Evolutionary conservation across 2,888 invertebrate genomes (phyloP), one percentile per base, ranked within the genome.

Genomic region (Ochlodes sylvanus): DNA sequence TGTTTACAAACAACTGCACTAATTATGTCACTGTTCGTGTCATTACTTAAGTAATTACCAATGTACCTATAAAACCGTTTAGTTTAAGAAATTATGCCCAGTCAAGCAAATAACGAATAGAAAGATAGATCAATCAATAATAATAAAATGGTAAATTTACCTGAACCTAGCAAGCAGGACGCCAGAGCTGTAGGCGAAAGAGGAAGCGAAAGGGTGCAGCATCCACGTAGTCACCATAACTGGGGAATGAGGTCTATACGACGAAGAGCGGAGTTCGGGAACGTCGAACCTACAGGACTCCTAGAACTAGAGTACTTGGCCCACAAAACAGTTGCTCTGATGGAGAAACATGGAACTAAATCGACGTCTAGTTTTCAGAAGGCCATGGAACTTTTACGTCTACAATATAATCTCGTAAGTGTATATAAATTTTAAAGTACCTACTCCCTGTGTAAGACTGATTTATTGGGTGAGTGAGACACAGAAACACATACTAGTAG

Each of bases 131-230:
- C 7, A 50, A 19, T 10, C 17, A 41, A 14, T n/a, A n/a, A n/a
- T n/a, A n/a, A n/a, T n/a, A 27, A 38, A 9, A 87, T 87, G 87
- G 87, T 87, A 68, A 85, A 86, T 0, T 69, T 86, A 57, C 72
- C 78, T 6, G 70, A 70, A 15, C 72, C 75, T 0, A 65, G 32
- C 44, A 77, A 77, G 5, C 77, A 79, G 68, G 72, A 69, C 9
- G 76, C 71, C 0, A 72, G 80, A 38, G 66, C 69, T 0, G 69
- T 73, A 41, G 72, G 76, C 0, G 75, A 75, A 58, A 61, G 75
- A 32, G 70, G 68, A 0, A 77, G 77, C 47, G 57, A 70, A 1
- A 73, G 77, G 3, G 19, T 57, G 12, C 44, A 61, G 7, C 58
- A 58, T 27, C 69, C 76, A 2, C 75, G 77, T 0, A 78, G 41